Conservation (phyloP, 2,113 vertebrate genomes). For the Caretta caretta region DNA sequence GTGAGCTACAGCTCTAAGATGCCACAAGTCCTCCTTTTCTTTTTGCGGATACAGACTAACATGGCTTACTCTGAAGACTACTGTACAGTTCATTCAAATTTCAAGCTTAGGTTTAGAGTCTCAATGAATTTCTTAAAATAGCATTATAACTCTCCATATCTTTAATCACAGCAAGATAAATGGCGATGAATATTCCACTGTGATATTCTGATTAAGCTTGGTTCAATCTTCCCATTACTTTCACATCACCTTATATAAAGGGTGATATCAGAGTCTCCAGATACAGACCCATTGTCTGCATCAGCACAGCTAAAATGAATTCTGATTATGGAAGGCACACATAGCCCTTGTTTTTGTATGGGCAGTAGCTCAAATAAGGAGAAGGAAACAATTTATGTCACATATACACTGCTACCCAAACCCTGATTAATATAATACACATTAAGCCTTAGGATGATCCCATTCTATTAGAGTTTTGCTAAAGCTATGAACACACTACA, state of each 20-base stretch:
- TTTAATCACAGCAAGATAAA: background rate
- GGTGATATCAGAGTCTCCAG: background rate
- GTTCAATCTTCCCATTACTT: background rate
- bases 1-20: too few relatives aligned
- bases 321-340: background rate
- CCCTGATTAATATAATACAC: background rate
- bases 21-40: too few relatives aligned
- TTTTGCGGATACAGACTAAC: too few relatives aligned
- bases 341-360: background rate
- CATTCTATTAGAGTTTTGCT: constrained; percentile 6
- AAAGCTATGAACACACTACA: background rate
- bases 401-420: background rate
- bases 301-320: background rate
- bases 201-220: background rate
- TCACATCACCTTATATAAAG: constrained; percentile 64
- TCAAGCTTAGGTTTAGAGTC: background rate
- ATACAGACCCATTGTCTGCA: constrained; percentile 12
- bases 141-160: background rate
- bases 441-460: background rate
- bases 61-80: background rate
- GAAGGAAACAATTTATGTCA: background rate
- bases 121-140: background rate
- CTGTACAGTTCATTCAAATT: background rate
- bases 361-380: background rate
- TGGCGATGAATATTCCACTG: background rate